A percentile compares a stretch with the other conserved stretches of the same genome.
phyloP scores from a whole-genome alignment of 2,113 vertebrate genomes.

The Corynorhinus townsendii region DNA sequence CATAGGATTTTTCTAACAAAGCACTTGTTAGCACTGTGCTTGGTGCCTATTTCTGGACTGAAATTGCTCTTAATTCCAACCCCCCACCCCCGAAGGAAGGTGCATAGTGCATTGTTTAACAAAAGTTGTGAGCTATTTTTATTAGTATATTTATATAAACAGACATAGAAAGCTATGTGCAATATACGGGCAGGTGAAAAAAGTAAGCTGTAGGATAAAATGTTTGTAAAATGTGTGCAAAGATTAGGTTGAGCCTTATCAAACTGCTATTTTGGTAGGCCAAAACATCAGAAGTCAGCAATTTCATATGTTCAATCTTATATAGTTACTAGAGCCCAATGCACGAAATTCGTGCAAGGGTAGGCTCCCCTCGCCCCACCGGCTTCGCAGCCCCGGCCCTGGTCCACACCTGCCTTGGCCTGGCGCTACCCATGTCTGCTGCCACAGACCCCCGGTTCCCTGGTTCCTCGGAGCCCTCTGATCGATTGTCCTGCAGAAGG shows the following conservation, averaged over 20 bases:
- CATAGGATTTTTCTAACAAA: background rate
- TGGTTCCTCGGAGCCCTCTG: too few relatives aligned
- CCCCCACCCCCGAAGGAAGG: background rate
- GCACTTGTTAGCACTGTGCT: background rate
- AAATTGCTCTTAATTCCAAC: too few relatives aligned
- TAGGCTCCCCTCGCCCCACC: accelerated
- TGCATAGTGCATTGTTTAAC: background rate
- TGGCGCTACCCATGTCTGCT: too few relatives aligned
- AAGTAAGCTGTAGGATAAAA: background rate
- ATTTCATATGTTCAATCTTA: background rate
- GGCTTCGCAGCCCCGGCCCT: too few relatives aligned
- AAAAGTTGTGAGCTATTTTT: background rate
- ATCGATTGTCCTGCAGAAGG: too few relatives aligned
- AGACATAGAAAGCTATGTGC: background rate
- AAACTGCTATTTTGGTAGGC: background rate
- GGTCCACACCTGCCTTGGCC: too few relatives aligned
- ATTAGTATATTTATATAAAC: background rate
- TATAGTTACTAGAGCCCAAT: background rate
- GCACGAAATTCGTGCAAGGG: too few relatives aligned
- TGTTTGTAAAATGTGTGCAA: background rate
- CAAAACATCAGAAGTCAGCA: background rate
- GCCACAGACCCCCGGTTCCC: too few relatives aligned
- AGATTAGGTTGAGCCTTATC: background rate
- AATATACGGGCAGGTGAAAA: background rate
- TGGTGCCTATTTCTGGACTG: background rate